Evolutionary conservation across 2,113 vertebrate genomes (phyloP).

Genomic region (Drymodes brunneopygia): DNA sequence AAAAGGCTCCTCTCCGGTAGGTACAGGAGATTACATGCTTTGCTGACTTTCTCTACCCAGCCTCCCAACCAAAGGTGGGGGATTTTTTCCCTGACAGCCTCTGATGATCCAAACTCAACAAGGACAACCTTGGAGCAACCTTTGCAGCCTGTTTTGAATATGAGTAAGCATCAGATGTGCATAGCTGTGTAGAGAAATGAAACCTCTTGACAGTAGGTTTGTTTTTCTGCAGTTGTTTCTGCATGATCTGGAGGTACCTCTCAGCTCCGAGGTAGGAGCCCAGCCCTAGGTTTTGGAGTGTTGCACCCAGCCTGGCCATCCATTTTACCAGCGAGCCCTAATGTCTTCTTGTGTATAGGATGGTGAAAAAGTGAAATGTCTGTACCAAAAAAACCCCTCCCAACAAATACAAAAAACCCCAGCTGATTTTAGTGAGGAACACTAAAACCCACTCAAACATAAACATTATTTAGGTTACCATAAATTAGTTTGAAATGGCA

Average conservation of each 20-base stretch:
- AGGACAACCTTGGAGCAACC: background rate
- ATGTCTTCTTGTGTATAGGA: background rate
- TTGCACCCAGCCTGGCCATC: background rate
- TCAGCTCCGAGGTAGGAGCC: background rate
- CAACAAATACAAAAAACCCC: background rate
- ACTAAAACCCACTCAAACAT: background rate
- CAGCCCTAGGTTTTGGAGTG: background rate
- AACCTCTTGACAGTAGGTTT: background rate
- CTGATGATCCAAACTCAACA: fast-evolving
- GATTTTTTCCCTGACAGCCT: background rate
- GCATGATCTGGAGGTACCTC: background rate
- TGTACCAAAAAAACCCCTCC: background rate
- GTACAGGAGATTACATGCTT: background rate
- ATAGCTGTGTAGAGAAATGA: background rate
- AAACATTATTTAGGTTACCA: background rate
- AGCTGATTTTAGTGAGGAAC: background rate
- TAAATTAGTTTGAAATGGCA: background rate
- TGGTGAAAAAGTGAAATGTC: background rate
- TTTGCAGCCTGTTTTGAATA: background rate
- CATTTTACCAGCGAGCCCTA: background rate
- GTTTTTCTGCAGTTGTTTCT: background rate
- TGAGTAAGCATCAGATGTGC: background rate
- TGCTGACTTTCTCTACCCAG: background rate
- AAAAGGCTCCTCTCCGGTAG: fast-evolving
- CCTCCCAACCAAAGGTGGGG: background rate